phyloP scores from a whole-genome alignment of 2,113 vertebrate genomes.

The Cyanoderma ruficeps region DNA sequence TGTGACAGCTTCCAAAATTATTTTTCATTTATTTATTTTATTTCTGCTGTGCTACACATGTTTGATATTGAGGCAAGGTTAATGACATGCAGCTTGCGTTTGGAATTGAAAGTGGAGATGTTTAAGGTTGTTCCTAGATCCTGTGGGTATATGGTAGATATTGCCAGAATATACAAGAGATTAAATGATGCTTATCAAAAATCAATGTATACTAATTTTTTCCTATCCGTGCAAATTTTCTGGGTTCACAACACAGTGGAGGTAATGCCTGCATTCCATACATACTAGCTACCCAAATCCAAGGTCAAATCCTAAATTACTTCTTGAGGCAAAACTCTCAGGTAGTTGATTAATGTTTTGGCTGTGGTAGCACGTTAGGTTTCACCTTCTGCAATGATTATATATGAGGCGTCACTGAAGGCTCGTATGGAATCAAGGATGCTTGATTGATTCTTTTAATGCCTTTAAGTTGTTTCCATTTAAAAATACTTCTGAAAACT shows the following conservation, averaged over 20 bases:
- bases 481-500: background rate
- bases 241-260: background rate
- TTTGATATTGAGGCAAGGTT: conserved; percentile 60
- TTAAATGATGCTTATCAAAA: conserved; percentile 48
- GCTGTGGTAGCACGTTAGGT: background rate
- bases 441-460: conserved; percentile 1
- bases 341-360: conserved; percentile 26
- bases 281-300: background rate
- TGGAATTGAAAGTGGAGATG: background rate
- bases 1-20: background rate
- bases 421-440: background rate
- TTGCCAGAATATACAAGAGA: conserved; percentile 37
- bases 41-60: background rate
- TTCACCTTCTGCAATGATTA: conserved; percentile 18
- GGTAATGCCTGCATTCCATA: background rate
- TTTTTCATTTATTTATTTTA: conserved; percentile 41
- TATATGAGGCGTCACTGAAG: background rate
- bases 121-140: conserved; percentile 28
- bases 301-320: conserved; percentile 43
- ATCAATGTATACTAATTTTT: conserved; percentile 32
- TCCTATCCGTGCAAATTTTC: background rate
- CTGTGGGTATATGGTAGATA: background rate
- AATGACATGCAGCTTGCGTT: conserved; percentile 30
- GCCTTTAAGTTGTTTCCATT: background rate
- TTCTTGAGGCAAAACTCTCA: conserved; percentile 10